Base-by-base conservation (phyloP, 2,888 invertebrate genomes). In the Hyles lineata region DNA sequence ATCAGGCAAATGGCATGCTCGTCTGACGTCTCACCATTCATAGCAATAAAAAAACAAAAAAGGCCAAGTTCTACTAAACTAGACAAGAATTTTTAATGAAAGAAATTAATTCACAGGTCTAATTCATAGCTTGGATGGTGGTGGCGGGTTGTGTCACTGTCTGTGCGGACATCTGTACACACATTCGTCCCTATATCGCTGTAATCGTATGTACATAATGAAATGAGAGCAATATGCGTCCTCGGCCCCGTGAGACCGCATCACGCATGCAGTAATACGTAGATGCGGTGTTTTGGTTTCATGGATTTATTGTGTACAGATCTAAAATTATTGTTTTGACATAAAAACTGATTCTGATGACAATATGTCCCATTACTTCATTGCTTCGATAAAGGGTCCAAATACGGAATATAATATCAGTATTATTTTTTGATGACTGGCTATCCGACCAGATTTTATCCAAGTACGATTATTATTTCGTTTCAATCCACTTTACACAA, bases 151-250 rank as follows among this genome's bases (percentile, higher is more conserved):
- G 63, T 72, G 72, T 67, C 72, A 59, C 72, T 72, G 35, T 67
- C 67, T 55, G 69, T 25, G 78, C 82, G 83, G 84, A 87, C 90
- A 89, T 89, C 85, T 89, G 89, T 84, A 83, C 83, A 82, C 81
- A 86, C 73, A 75, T 74, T 78, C 83, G 88, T 87, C 85, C 85
- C 83, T 77, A 81, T 82, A 85, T 84, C 84, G 82, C 77, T 78
- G 83, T 90, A 88, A 90, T 91, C 89, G 89, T 92, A 91, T 92
- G 92, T 92, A 90, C 90, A 91, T 92, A 93, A 94, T 93, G 92
- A 92, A 94, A 94, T 93, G 93, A 92, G 90, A 89, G 90, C 93
- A 94, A 93, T 94, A 94, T 94, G 94, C 89, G 92, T 85, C 84
- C 84, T 76, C 74, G 75, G 79, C 80, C 91, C 87, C 88, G 43